Base-by-base conservation (phyloP, 2,888 invertebrate species). In the Sminthurinus aureus region DNA sequence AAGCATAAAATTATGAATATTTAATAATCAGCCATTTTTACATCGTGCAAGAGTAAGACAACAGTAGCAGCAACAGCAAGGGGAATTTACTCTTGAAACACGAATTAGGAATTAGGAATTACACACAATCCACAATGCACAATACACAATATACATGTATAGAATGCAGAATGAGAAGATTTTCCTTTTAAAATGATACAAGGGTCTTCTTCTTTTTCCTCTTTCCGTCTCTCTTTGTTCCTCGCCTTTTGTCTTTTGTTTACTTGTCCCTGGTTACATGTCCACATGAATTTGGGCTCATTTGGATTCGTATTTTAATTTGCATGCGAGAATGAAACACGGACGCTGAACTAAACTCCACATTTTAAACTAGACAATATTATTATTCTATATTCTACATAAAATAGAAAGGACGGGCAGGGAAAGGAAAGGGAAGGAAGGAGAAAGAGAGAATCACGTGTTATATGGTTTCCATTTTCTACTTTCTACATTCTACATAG, bases 81-180 rank as follows among this genome's bases (percentile, higher is more conserved):
- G 2, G 18, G 58, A 58, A 9, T 38, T 38, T 38, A 6, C 38
- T 38, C 58, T 58, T 58, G 58, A 58, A 58, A 38, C 38, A 38
- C 38, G 38, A 38, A 38, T 38, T 38, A 38, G 38, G 38, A 38
- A 38, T 38, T 38, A 38, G 38, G 38, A 38, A 38, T 38, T 38
- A 38, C 6, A 6, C 6, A 38, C 3, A 38, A 38, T 38, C 3
- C 3, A 38, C 3, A 38, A 38, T 6, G 38, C n/a, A n/a, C n/a
- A n/a, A n/a, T n/a, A n/a, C n/a, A n/a, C n/a, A n/a, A n/a, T n/a
- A n/a, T n/a, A n/a, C n/a, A n/a, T n/a, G n/a, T n/a, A n/a, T n/a
- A n/a, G n/a, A n/a, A n/a, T n/a, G n/a, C n/a, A 58, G 13, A 75
- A 75, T 50, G 75, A n/a, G 51, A 75, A 75, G 73, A 50, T 50